phyloP scores from a whole-genome alignment of 2,888 invertebrate species.

The Oegoconia quadripuncta region DNA sequence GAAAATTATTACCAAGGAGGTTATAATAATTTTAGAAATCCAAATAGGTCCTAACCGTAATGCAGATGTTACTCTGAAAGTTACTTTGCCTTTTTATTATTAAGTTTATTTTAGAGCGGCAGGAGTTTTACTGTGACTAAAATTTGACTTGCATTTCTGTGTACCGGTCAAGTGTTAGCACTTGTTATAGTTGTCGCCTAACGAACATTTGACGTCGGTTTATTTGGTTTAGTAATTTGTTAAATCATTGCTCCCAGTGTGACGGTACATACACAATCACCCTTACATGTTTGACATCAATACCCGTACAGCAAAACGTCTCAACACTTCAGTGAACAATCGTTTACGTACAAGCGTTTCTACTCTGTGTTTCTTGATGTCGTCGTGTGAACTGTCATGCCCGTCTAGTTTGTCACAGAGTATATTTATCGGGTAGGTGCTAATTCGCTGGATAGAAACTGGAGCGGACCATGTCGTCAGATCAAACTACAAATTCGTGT shows the following conservation, averaged over 20 bases:
- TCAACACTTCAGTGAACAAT: not conserved
- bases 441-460: conserved; percentile 24
- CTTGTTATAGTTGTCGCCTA: conserved; percentile 21
- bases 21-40: not conserved
- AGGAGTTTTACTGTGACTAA: conserved; percentile 7
- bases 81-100: not conserved
- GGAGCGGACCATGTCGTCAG: not conserved
- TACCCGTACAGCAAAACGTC: too few relatives aligned
- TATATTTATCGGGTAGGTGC: conserved; percentile 24
- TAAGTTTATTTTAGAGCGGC: conserved; percentile 13
- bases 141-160: conserved; percentile 16
- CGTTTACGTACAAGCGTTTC: not conserved
- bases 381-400: not conserved
- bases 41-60: not conserved
- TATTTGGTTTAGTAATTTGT: conserved; percentile 35
- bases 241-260: conserved; percentile 17
- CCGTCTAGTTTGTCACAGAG: conserved; percentile 13
- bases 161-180: conserved; percentile 19
- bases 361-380: not conserved
- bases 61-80: not conserved
- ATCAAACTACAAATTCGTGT: not conserved
- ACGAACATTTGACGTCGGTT: conserved; percentile 25
- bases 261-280: not conserved
- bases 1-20: conserved; percentile 19
- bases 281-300: too few relatives aligned